These are phyloP conservation scores for Sebastes goodei DNA, from an alignment of 2,797 vertebrate species.

Conservation along the genomic window DNA sequence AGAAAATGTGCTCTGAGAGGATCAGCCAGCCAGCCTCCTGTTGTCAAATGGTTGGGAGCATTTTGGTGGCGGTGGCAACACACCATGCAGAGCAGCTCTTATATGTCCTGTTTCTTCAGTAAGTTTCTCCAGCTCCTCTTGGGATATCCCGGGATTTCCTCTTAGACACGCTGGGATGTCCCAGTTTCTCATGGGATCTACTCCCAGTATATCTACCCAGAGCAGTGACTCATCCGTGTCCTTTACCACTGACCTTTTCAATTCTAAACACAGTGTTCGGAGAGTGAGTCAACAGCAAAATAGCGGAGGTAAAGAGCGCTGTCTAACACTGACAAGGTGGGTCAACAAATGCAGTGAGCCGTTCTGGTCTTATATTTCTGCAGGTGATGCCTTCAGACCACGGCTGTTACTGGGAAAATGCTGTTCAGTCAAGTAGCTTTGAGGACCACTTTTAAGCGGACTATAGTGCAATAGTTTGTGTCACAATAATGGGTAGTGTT, in stretches of 20 bases:
- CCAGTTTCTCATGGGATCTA: neutral
- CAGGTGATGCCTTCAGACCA: neutral
- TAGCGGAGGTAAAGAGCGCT: neutral
- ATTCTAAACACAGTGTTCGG: neutral
- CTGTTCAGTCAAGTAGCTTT: neutral
- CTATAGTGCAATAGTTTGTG: neutral
- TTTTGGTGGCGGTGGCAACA: neutral
- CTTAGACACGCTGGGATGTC: neutral
- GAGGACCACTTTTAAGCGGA: neutral
- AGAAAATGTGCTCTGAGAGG: slow-evolving; percentile 24
- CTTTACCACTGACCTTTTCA: slow-evolving; percentile 7
- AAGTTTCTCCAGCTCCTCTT: neutral
- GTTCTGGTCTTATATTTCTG: neutral
- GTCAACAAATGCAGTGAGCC: neutral
- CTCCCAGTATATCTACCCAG: neutral
- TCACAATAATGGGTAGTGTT: neutral
- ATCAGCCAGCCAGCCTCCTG: slow-evolving; percentile 6
- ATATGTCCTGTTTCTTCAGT: neutral
- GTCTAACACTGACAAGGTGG: neutral
- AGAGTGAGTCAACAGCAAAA: neutral
- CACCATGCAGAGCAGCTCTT: neutral
- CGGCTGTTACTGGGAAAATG: neutral
- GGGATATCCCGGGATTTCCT: neutral
- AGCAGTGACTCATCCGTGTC: neutral
- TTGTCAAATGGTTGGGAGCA: neutral